phyloP scores from a whole-genome alignment of 2,113 vertebrate species.

The Callithrix jacchus region DNA sequence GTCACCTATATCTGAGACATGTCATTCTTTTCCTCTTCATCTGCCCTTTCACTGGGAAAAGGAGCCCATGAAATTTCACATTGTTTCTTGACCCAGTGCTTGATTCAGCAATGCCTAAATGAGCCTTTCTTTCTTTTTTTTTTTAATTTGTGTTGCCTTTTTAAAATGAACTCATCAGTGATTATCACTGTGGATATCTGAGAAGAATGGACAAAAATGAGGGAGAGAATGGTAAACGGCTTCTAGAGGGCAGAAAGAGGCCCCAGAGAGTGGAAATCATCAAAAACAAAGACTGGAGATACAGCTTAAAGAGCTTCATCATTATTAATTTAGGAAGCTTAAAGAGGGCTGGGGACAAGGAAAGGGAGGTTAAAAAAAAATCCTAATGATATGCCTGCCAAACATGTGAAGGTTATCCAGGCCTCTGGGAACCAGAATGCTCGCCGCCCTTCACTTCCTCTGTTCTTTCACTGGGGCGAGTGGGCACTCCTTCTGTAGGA shows the following conservation, averaged over 20 bases:
- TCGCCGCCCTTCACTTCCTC: not conserved
- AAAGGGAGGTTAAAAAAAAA: conserved; percentile 60
- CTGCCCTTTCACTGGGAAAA: conserved; percentile 38
- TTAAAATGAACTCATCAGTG: not conserved
- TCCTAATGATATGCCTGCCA: conserved; percentile 62
- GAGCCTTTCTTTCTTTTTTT: not conserved
- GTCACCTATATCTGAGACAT: fast-evolving
- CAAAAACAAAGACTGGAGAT: conserved; percentile 73
- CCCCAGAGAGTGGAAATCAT: conserved; percentile 49
- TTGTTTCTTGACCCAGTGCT: not conserved
- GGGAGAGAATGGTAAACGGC: conserved; percentile 46
- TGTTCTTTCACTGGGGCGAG: not conserved
- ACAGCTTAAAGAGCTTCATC: conserved; percentile 74
- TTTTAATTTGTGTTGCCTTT: conserved; percentile 1
- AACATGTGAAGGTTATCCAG: conserved; percentile 67
- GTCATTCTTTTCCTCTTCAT: not conserved
- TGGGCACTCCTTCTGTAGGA: not conserved
- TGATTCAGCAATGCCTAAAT: not conserved
- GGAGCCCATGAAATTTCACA: conserved; percentile 48
- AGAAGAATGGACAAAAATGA: conserved; percentile 69
- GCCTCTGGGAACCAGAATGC: not conserved
- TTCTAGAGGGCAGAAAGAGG: not conserved
- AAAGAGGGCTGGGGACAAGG: conserved; percentile 74
- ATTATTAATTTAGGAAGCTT: conserved; percentile 79
- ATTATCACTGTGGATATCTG: conserved; percentile 41